These are phyloP conservation scores for Colletes gigas DNA, from an alignment of 1,140 invertebrate species.

Conservation along the genomic window DNA sequence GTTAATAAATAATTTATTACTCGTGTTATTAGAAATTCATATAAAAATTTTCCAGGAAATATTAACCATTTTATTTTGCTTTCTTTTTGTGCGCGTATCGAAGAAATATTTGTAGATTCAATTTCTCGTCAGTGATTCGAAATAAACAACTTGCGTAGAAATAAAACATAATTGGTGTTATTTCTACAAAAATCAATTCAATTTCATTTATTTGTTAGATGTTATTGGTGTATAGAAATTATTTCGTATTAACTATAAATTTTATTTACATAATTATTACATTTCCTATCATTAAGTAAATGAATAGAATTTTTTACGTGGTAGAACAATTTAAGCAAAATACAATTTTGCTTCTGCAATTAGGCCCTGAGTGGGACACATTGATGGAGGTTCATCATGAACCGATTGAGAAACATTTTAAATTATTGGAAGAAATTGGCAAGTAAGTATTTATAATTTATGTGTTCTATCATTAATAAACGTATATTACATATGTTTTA, in stretches of 20 bases:
- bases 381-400: slow-evolving; percentile 83
- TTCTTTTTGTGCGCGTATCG: not conserved
- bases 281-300: not conserved
- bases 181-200: too few species aligned
- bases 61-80: not conserved
- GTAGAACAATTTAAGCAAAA: not conserved
- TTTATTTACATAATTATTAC: not conserved
- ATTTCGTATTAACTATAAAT: not conserved
- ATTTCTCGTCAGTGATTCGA: not conserved
- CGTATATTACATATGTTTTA: not conserved
- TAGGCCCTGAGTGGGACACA: slow-evolving; percentile 77
- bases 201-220: not conserved
- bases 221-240: not conserved
- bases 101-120: not conserved
- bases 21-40: not conserved
- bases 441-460: slow-evolving; percentile 79
- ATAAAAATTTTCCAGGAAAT: not conserved
- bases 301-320: not conserved
- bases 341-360: slow-evolving; percentile 30
- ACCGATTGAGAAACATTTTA: slow-evolving; percentile 83
- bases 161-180: not conserved
- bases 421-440: slow-evolving; percentile 84
- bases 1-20: slow-evolving; percentile 27
- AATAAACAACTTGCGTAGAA: not conserved
- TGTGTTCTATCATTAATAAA: not conserved